A percentile compares a stretch with the other conserved stretches of the same genome.
These are phyloP conservation scores for Pipa parva DNA, from an alignment of 2,113 vertebrate species.

Conservation along the genomic window DNA sequence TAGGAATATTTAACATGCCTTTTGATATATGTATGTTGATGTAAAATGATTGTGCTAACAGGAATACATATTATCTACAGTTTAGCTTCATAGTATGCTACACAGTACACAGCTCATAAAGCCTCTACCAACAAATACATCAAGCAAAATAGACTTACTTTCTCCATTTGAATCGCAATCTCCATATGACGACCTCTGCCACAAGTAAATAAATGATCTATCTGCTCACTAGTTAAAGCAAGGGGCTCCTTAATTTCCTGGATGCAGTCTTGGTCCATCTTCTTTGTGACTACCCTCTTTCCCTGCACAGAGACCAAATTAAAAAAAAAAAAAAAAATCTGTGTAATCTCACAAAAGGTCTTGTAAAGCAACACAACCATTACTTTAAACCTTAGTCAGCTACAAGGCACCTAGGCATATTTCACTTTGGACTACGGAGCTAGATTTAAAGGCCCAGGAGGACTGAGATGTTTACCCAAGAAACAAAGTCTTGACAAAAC, in stretches of 20 bases:
- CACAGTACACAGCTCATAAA: too few relatives aligned
- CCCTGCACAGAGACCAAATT: slow-evolving; percentile 60
- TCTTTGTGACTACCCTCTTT: slow-evolving; percentile 82
- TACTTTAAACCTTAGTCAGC: too few relatives aligned
- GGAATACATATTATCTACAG: too few relatives aligned
- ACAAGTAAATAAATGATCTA: slow-evolving; percentile 43
- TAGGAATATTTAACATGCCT: too few relatives aligned
- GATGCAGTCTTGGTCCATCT: slow-evolving; percentile 51
- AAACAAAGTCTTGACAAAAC: not conserved
- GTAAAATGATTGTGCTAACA: too few relatives aligned
- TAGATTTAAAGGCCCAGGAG: too few relatives aligned
- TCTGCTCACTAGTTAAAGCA: slow-evolving; percentile 56
- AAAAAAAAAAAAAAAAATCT: not conserved
- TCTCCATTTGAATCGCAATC: slow-evolving; percentile 59
- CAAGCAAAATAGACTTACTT: slow-evolving; percentile 55
- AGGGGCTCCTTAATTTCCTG: slow-evolving; percentile 44
- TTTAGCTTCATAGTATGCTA: too few relatives aligned
- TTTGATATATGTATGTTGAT: too few relatives aligned
- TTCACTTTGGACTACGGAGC: too few relatives aligned
- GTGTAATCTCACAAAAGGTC: not conserved
- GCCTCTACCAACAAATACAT: too few relatives aligned
- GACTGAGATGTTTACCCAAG: too few relatives aligned
- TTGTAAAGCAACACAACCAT: not conserved
- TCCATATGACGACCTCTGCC: slow-evolving; percentile 59
- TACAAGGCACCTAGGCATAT: too few relatives aligned